Evolutionary conservation across 2,888 invertebrate species (phyloP), one percentile per base, ranked within the genome.

Genomic region (Lymantria dispar): DNA sequence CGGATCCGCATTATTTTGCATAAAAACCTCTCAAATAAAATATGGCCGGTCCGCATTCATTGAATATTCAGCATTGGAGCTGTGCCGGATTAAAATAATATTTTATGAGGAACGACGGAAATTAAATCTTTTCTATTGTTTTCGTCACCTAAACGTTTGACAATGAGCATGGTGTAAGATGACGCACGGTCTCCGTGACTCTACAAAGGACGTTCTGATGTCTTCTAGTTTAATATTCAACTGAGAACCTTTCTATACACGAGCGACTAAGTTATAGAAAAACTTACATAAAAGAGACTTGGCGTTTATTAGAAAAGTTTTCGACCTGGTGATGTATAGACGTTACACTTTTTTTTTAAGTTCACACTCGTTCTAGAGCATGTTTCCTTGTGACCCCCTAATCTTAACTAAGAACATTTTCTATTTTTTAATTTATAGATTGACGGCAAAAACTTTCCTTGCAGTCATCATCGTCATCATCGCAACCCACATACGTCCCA

Each of bases 61-160:
- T 80, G 81, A 81, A 83, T 84, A 81, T 83, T 82, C 84, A 77
- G 76, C 78, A 71, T 71, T 63, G 65, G 60, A 72, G 75, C 74
- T 73, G 69, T 70, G 72, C 64, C 70, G 82, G 82, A 82, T 83
- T 84, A 78, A 83, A 87, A 83, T 83, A 81, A 84, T 85, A 85
- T 83, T 86, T 85, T 78, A 82, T 74, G 72, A 72, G 63, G 69
- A n/a, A 56, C 63, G 73, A 69, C 84, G 87, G 86, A 87, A 87
- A 87, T 87, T 85, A 83, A 86, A 85, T 70, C 73, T 72, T 72
- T 81, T 76, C 80, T 76, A 81, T 85, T 84, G 83, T 83, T 83
- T 81, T 80, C 76, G 75, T 74, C 80, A 74, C 73, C 72, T 70
- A 68, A 71, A 70, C 65, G 67, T 65, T 54, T 52, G 51, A 73